Percentiles rank a stretch among this genome's conserved stretches.
Conservation (phyloP, 2,888 invertebrate species). For the Spialia ferax region DNA sequence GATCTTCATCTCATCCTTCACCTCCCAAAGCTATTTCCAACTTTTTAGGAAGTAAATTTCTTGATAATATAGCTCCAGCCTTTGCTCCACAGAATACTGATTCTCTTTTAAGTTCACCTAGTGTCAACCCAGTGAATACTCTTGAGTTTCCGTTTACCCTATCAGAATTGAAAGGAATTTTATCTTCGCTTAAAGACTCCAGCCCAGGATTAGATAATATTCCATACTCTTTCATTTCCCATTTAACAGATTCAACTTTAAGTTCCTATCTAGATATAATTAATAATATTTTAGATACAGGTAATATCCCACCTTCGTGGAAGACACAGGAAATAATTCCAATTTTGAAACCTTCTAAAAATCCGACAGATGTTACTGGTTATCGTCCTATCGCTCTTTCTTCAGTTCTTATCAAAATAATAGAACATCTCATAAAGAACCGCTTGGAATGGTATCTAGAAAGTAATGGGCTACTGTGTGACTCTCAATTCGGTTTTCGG, state of each 20-base stretch:
- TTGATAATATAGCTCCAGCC: not conserved
- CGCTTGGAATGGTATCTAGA: not conserved
- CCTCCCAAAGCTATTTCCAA: not conserved
- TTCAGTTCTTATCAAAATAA: not conserved
- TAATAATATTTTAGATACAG: not conserved
- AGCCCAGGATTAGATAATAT: not conserved
- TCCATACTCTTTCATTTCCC: not conserved
- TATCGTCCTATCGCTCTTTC: conserved; percentile 4
- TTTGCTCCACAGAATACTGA: not conserved
- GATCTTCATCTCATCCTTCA: not conserved
- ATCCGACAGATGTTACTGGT: not conserved
- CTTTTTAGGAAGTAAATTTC: not conserved
- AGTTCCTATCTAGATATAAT: not conserved
- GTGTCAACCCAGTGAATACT: not conserved
- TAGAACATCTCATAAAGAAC: conserved; percentile 1
- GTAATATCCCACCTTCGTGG: not conserved
- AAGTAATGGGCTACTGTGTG: not conserved
- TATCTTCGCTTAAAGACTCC: not conserved
- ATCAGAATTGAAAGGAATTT: not conserved
- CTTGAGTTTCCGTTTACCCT: not conserved
- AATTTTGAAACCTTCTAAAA: not conserved
- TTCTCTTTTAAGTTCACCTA: not conserved
- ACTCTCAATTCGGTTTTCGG: not conserved
- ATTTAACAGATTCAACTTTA: not conserved
- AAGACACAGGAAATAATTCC: conserved; percentile 1